phyloP scores from a whole-genome alignment of 2,797 vertebrate species.

The Sus cebifrons region DNA sequence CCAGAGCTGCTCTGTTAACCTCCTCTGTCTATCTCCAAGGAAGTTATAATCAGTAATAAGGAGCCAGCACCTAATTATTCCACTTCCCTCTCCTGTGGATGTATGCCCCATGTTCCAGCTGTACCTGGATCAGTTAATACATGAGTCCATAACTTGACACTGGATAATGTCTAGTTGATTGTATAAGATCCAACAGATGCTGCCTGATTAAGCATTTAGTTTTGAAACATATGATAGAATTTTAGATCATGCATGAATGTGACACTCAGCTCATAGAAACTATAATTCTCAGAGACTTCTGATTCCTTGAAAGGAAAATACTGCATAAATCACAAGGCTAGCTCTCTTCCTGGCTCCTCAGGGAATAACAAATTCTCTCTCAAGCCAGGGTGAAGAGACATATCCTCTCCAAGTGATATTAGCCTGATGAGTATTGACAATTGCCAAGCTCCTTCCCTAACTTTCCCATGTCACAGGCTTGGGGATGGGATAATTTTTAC shows the following conservation, averaged over 20 bases:
- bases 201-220: constrained; percentile 4
- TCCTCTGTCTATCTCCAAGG: background rate
- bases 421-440: background rate
- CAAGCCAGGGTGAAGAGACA: background rate
- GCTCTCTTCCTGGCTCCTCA: background rate
- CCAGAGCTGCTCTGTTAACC: background rate
- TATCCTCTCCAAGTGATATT: background rate
- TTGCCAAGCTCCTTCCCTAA: background rate
- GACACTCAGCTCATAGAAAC: constrained; percentile 62
- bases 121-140: background rate
- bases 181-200: background rate
- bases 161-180: constrained; percentile 9
- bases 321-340: background rate
- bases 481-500: constrained; percentile 37
- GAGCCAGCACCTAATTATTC: background rate
- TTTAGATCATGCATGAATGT: constrained; percentile 24
- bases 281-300: constrained; percentile 25
- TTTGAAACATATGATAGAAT: constrained; percentile 58
- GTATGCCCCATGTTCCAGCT: background rate
- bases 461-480: background rate
- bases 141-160: background rate
- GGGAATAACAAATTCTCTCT: constrained; percentile 7
- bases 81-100: background rate
- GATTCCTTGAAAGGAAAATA: constrained; percentile 61
- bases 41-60: background rate